Percentiles rank a stretch among this genome's conserved stretches.
Evolutionary conservation across 2,888 invertebrate species (phyloP).

Genomic region (Nipponacmea schrenckii): DNA sequence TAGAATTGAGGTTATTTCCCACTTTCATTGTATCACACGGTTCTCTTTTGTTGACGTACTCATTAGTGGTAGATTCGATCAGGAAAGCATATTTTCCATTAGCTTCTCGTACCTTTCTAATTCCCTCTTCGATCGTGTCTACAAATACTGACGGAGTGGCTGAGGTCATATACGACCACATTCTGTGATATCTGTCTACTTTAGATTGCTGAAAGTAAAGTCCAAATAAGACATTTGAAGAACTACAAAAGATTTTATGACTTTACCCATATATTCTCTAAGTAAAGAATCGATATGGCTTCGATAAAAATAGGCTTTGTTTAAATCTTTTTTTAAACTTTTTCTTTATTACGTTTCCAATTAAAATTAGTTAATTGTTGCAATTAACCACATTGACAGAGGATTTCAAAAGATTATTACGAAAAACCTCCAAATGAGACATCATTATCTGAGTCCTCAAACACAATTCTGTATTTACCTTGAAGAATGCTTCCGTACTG

Average conservation of each 20-base stretch:
- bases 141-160: slow-evolving; percentile 78
- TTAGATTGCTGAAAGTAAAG: slow-evolving; percentile 78
- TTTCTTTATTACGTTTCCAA: too few species aligned
- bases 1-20: slow-evolving; percentile 81
- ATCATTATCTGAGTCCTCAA: too few species aligned
- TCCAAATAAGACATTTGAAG: too few species aligned
- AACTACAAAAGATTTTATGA: too few species aligned
- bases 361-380: too few species aligned
- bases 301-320: too few species aligned
- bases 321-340: too few species aligned
- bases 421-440: too few species aligned
- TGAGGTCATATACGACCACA: slow-evolving; percentile 93
- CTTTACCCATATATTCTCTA: too few species aligned
- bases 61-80: slow-evolving; percentile 74
- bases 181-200: slow-evolving; percentile 86
- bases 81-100: slow-evolving; percentile 72
- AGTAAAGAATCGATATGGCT: too few species aligned
- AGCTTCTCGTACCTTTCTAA: slow-evolving; percentile 79
- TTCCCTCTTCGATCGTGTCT: slow-evolving; percentile 83
- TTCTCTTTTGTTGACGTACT: slow-evolving; percentile 85
- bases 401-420: too few species aligned
- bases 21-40: slow-evolving; percentile 76
- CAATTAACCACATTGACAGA: too few species aligned
- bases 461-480: slow-evolving; percentile 69
- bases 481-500: slow-evolving; percentile 89